Conservation (phyloP, 2,888 invertebrate species). For the Drosophila meridionalis region DNA sequence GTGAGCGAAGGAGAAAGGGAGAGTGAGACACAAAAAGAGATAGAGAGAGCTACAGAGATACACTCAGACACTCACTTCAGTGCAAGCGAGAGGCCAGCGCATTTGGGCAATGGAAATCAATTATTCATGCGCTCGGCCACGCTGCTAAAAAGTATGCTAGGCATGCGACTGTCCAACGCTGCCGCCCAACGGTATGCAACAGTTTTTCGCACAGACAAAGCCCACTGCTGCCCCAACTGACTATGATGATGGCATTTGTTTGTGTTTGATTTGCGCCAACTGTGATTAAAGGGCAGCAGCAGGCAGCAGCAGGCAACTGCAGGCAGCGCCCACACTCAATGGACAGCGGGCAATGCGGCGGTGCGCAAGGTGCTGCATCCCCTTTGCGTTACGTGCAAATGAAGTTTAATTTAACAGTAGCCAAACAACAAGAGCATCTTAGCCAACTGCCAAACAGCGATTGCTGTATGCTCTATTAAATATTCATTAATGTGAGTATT, state of each 20-base stretch:
- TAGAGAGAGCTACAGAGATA: constrained; percentile 4
- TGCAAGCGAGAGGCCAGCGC: constrained; percentile 3
- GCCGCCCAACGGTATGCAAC: constrained; percentile 62
- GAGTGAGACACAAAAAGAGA: not conserved
- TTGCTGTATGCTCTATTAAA: constrained; percentile 2
- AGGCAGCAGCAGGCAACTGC: constrained; percentile 33
- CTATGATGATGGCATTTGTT: constrained; percentile 67
- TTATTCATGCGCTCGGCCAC: constrained; percentile 79
- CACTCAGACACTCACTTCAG: not conserved
- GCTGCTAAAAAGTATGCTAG: constrained; percentile 71
- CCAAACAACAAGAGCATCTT: constrained; percentile 25
- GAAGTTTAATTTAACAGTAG: constrained; percentile 66
- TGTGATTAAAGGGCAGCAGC: constrained; percentile 71
- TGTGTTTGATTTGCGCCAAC: constrained; percentile 74
- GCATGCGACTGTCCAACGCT: constrained; percentile 47
- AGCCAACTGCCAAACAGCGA: not conserved
- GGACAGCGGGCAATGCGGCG: constrained; percentile 12
- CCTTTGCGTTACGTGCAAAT: constrained; percentile 44
- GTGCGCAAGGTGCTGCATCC: constrained; percentile 13
- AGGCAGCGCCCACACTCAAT: constrained; percentile 10
- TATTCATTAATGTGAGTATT: not conserved
- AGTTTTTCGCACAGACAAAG: constrained; percentile 56
- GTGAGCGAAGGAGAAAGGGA: constrained; percentile 11
- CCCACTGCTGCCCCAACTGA: constrained; percentile 5
- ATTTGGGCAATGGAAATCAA: constrained; percentile 78